These are phyloP conservation scores for Dorcus hopei DNA, from an alignment of 2,888 invertebrate species.

Conservation along the genomic window DNA sequence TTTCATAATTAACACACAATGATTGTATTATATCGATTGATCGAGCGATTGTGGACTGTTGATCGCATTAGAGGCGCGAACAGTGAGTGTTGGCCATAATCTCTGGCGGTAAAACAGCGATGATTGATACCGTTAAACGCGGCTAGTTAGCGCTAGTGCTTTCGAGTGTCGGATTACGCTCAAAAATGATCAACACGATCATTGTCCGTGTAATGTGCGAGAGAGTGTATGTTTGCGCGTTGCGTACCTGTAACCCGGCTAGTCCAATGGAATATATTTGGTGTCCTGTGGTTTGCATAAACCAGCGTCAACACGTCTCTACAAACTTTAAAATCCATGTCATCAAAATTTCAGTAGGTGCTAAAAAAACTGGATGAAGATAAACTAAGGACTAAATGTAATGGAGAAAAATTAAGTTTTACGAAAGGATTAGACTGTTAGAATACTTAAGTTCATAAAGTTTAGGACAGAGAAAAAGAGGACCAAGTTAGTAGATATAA, in stretches of 20 bases:
- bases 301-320: background rate
- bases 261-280: slow-evolving; percentile 2
- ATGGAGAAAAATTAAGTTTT: too few species aligned
- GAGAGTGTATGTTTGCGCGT: slow-evolving; percentile 12
- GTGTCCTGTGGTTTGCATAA: background rate
- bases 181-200: slow-evolving; percentile 29
- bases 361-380: too few species aligned
- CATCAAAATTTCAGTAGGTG: too few species aligned
- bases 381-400: too few species aligned
- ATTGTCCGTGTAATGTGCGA: slow-evolving; percentile 19
- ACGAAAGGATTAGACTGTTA: too few species aligned
- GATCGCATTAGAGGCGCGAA: slow-evolving; percentile 39
- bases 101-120: slow-evolving; percentile 42
- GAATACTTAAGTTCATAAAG: too few species aligned
- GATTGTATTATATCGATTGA: slow-evolving; percentile 47
- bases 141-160: slow-evolving; percentile 32
- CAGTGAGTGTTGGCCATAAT: slow-evolving; percentile 36
- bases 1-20: slow-evolving; percentile 47
- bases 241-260: slow-evolving; percentile 7
- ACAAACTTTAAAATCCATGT: too few species aligned
- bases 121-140: slow-evolving; percentile 42
- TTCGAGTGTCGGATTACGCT: slow-evolving; percentile 27
- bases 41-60: slow-evolving; percentile 36
- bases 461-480: too few species aligned
- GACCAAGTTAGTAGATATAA: too few species aligned